Base-by-base conservation (phyloP, 92 coral and sea anemone genomes). In the Porites evermanni region DNA sequence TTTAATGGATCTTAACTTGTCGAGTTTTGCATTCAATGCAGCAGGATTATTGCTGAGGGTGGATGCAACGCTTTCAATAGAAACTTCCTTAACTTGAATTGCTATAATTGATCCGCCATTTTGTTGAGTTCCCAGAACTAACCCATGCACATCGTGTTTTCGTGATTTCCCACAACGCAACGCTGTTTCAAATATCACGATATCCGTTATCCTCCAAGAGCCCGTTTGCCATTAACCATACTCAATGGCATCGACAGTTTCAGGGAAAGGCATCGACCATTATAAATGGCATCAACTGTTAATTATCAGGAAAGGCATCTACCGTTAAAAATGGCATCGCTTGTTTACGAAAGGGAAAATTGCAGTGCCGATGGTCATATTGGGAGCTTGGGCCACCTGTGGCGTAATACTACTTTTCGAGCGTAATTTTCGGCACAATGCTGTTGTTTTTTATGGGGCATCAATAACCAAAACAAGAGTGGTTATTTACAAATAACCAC, bases 271-370 rank as follows among this genome's bases (percentile, higher is more conserved):
- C 83, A 66, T 79, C 73, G 82, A 77, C 82, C 70, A 66, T 79
- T 79, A 79, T 79, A 66, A 79, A 79, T 79, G 83, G 83, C 72
- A 79, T 79, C 83, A 70, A 79, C 83, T 79, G 83, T 79, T 79
- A 56, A 24, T 24, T 24, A 26, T 26, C 72, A 79, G 63, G 74
- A 65, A 79, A 38, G 73, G 73, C 84, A 67, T 79, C 84, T 60
- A 79, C 74, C 64, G 72, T 79, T 79, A 64, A 53, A 67, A 79
- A 47, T 79, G 84, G 84, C 84, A 79, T 64, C 84, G 74, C 44
- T 18, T 64, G 84, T 79, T 79, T 79, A 72, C 77, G 77, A 72
- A 72, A 72, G 77, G 77, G 60, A 72, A 47, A 72, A 16, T 72
- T 52, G 61, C 77, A 38, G 52, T 1, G 64, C 4, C 50, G 63